Base-by-base conservation (phyloP, 1,140 invertebrate genomes). In the Apis laboriosa region DNA sequence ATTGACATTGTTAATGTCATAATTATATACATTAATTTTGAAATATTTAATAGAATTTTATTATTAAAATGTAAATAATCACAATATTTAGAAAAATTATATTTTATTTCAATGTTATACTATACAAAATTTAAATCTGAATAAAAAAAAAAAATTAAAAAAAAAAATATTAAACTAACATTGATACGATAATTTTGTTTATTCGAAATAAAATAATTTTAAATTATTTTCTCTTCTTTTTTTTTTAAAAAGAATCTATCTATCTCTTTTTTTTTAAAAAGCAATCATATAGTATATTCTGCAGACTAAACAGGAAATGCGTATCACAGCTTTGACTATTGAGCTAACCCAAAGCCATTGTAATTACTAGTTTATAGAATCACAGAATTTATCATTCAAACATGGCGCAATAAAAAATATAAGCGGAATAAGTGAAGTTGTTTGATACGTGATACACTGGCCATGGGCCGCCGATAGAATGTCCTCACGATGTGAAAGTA, bases 331-430 rank as follows among this genome's bases (percentile, higher is more conserved):
- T 67, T 67, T 21, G 63, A 51, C 56, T 60, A 51, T 72, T 66
- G 17, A 70, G 34, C 34, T 24, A 1, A n/a, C 9, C 9, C 13
- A 56, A 9, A 60, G 77, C 49, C 55, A 43, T 17, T 53, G 67
- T 63, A 79, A 74, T 74, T 80, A 79, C 64, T 74, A 80, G 60
- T 80, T 80, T 80, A 74, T 64, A 49, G 70, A 70, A 55, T 53
- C 58, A 56, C 56, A 55, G 70, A 74, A 80, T 80, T 80, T 71
- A 80, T 80, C 70, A 80, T 80, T 80, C 60, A 80, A 74, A 73
- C 12, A 43, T 7, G 43, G 24, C 21, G 21, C 58, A 53, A 49
- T 49, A 60, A 74, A 60, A 55, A 49, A 74, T 70, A 60, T 56
- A 70, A 80, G 51, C 28, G 51, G 78, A 73, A 80, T 80, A 64